Evolutionary conservation across 2,113 vertebrate genomes (phyloP).

Genomic region (Nesogale talazaci): DNA sequence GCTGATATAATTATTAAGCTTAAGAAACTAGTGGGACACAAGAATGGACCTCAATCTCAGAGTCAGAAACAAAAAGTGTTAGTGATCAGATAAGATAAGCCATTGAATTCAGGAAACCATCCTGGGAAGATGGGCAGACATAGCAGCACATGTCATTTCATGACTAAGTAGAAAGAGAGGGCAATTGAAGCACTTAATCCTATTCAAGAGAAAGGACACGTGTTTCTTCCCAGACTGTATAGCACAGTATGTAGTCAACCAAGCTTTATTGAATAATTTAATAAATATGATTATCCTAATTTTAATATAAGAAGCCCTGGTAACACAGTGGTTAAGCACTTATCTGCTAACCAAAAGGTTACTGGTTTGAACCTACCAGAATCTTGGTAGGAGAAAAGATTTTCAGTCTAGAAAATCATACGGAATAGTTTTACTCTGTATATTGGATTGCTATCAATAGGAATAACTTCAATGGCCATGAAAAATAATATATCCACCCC

Average conservation of each 20-base stretch:
- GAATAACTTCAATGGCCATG: too few species aligned
- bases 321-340: too few species aligned
- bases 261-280: not conserved
- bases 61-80: not conserved
- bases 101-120: not conserved
- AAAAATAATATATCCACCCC: too few species aligned
- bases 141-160: not conserved
- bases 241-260: not conserved
- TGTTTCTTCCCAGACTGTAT: not conserved
- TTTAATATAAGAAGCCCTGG: not conserved
- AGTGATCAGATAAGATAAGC: not conserved
- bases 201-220: not conserved
- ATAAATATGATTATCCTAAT: not conserved
- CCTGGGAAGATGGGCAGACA: not conserved
- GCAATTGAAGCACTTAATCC: not conserved
- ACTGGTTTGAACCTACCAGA: too few species aligned
- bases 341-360: too few species aligned
- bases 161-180: not conserved
- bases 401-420: not conserved
- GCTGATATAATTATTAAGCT: not conserved
- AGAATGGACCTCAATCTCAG: not conserved
- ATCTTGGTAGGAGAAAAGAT: not conserved
- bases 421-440: not conserved
- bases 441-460: not conserved
- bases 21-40: not conserved